Evolutionary conservation across 2,888 invertebrate genomes (phyloP).

Genomic region (Heteromyza rotundicornis): DNA sequence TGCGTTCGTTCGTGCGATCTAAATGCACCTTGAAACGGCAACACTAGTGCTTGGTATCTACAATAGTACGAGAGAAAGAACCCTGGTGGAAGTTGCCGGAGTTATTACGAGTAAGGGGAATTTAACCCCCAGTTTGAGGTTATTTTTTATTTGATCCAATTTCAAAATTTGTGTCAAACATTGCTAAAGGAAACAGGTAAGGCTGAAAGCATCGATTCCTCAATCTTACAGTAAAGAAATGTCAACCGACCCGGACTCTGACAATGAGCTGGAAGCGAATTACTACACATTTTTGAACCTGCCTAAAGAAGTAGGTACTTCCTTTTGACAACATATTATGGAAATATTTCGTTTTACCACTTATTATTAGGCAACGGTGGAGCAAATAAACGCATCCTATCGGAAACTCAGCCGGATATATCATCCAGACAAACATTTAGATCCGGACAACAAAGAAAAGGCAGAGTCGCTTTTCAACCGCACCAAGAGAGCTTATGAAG

Average conservation of each 20-base stretch:
- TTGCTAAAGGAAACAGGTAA: too few species aligned
- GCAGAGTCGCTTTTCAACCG: constrained; percentile 93
- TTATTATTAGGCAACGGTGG: constrained; percentile 81
- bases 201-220: too few species aligned
- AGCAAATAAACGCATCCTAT: constrained; percentile 94
- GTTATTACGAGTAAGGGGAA: constrained; percentile 25
- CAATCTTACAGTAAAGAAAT: too few species aligned
- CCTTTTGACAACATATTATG: constrained; percentile 26
- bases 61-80: too few species aligned
- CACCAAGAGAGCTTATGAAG: constrained; percentile 93
- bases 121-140: constrained; percentile 28
- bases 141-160: constrained; percentile 28
- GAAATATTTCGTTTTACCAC: background rate
- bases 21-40: too few species aligned
- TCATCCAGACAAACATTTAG: constrained; percentile 95
- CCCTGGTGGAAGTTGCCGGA: constrained; percentile 30
- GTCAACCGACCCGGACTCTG: constrained; percentile 69
- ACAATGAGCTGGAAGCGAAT: constrained; percentile 75
- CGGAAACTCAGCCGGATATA: constrained; percentile 89
- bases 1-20: too few species aligned
- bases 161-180: constrained; percentile 22
- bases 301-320: constrained; percentile 75
- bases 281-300: constrained; percentile 89
- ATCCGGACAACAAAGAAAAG: constrained; percentile 81
- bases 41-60: too few species aligned